Evolutionary conservation across 2,888 invertebrate species (phyloP).

Genomic region (Eumacrocentrus americanus): DNA sequence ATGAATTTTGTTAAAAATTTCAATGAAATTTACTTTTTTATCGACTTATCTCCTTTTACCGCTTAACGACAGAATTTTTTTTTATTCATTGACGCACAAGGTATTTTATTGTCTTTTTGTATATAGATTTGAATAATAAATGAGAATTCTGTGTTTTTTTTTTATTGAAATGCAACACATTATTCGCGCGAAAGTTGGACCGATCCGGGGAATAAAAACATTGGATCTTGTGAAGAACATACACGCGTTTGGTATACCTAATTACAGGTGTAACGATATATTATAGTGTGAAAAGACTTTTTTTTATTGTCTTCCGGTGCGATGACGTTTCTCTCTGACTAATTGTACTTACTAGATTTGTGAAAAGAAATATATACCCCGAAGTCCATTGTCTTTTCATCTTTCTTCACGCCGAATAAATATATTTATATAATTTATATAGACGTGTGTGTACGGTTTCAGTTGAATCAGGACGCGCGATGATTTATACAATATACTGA

Average conservation of each 20-base stretch:
- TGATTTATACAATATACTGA: conserved; percentile 7
- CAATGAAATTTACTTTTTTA: too few species aligned
- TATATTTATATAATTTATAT: too few species aligned
- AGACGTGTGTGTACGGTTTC: background rate
- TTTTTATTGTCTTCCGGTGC: conserved; percentile 7
- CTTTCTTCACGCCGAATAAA: too few species aligned
- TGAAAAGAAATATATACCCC: too few species aligned
- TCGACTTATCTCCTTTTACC: too few species aligned
- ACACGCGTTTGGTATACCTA: background rate
- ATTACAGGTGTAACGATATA: background rate
- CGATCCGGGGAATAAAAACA: background rate
- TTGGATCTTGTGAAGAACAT: background rate
- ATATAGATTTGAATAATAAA: background rate
- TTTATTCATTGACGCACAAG: too few species aligned
- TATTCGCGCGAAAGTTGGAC: background rate
- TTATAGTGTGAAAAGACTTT: background rate
- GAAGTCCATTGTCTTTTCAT: too few species aligned
- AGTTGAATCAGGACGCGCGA: conserved; percentile 19
- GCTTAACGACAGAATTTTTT: too few species aligned
- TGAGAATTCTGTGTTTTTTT: background rate
- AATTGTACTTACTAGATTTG: background rate
- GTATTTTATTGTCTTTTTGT: too few species aligned
- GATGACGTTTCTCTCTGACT: conserved; percentile 6
- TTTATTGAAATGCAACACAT: background rate
- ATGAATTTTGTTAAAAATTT: too few species aligned